These are phyloP conservation scores for Acanthopagrus latus DNA, from an alignment of 2,797 vertebrate species.

Conservation along the genomic window DNA sequence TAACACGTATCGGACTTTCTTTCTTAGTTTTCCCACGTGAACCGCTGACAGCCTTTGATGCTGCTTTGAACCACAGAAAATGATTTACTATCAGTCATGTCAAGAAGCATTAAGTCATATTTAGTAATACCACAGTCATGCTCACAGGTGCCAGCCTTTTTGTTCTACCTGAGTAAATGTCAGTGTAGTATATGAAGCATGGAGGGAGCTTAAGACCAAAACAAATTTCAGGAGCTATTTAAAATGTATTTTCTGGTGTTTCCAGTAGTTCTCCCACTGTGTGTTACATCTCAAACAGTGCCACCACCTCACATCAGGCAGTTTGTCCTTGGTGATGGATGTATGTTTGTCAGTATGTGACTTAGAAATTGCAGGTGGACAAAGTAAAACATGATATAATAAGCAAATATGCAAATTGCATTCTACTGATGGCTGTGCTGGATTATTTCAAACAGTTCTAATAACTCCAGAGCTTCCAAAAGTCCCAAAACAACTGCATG, in stretches of 20 bases:
- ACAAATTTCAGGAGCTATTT: background rate
- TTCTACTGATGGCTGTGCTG: too few species aligned
- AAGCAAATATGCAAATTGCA: too few species aligned
- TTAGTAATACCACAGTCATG: background rate
- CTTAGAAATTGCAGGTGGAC: background rate
- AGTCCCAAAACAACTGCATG: too few species aligned
- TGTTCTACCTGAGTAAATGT: background rate
- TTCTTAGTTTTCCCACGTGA: constrained; percentile 8
- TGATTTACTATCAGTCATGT: background rate
- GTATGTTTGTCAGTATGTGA: background rate
- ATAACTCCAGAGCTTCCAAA: too few species aligned
- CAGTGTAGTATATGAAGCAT: background rate
- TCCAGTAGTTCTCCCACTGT: background rate
- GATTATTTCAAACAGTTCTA: too few species aligned
- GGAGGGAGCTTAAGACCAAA: background rate
- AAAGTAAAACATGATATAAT: too few species aligned
- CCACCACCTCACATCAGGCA: background rate
- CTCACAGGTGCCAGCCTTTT: background rate
- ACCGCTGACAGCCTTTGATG: background rate
- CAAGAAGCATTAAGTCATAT: background rate
- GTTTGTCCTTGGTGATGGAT: background rate
- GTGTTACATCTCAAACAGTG: background rate
- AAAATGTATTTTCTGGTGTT: background rate
- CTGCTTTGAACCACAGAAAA: background rate
- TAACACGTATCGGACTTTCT: constrained; percentile 19